A percentile compares a stretch with the other conserved stretches of the same genome.
phyloP scores from a whole-genome alignment of 2,113 vertebrate species.

The Solenodon paradoxus region DNA sequence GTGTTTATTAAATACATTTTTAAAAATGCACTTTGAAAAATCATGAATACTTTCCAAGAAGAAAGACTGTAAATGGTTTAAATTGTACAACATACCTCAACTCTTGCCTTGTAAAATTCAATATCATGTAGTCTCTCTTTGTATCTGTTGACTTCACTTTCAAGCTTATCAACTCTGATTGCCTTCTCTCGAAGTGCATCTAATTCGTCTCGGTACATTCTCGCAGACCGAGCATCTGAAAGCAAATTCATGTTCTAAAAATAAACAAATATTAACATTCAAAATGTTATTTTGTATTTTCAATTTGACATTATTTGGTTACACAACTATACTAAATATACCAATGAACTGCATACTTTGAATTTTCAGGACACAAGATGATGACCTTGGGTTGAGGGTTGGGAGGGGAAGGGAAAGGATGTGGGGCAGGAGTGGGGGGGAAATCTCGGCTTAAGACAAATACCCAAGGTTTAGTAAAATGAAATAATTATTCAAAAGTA shows the following conservation, averaged over 20 bases:
- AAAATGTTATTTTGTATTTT: conserved; percentile 43
- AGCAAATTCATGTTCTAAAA: conserved; percentile 93
- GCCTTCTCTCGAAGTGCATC: conserved; percentile 96
- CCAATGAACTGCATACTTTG: neutral
- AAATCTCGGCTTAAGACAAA: conserved; percentile 6
- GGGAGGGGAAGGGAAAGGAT: too few species aligned
- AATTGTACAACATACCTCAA: conserved; percentile 87
- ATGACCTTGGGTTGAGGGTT: too few species aligned
- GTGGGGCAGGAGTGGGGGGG: too few species aligned
- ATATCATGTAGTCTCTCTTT: conserved; percentile 97
- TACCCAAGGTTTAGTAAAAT: neutral
- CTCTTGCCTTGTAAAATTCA: conserved; percentile 97
- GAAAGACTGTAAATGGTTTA: neutral
- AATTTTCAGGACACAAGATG: too few species aligned
- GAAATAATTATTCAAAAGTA: neutral
- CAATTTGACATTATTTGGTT: neutral
- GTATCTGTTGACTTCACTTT: conserved; percentile 95
- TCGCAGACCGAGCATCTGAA: conserved; percentile 93
- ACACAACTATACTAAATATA: neutral
- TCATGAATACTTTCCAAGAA: neutral
- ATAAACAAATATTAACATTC: conserved; percentile 45
- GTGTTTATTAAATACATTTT: neutral
- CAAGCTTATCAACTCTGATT: conserved; percentile 95
- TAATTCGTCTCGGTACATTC: conserved; percentile 97
- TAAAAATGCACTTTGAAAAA: conserved; percentile 27